Evolutionary conservation across 2,113 vertebrate genomes (phyloP).

Genomic region (Aphyosemion australe): DNA sequence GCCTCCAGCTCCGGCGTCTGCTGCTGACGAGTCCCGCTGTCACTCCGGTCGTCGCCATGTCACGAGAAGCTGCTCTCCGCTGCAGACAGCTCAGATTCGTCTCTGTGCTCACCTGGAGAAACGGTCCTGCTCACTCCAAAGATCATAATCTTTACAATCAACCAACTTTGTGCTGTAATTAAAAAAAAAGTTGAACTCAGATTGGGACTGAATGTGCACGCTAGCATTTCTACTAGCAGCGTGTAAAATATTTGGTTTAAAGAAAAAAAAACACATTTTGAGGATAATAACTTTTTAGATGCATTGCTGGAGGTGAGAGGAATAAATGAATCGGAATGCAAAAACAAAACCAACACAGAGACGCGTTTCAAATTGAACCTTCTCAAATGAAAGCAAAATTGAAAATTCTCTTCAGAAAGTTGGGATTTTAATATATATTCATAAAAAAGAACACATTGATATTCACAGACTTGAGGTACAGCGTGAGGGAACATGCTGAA

Average conservation of each 20-base stretch:
- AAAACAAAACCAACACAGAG: background rate
- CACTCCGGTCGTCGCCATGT: conserved; percentile 34
- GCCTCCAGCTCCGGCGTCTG: conserved; percentile 37
- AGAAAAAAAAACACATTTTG: background rate
- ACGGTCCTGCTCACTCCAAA: conserved; percentile 6
- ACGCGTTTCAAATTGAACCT: background rate
- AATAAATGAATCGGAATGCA: conserved; percentile 14
- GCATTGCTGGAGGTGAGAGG: conserved; percentile 1
- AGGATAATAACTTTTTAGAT: background rate
- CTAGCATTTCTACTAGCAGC: background rate
- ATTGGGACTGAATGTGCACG: no score
- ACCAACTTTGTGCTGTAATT: background rate
- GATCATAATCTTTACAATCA: background rate
- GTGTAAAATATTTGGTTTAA: background rate
- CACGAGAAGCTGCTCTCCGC: conserved; percentile 26
- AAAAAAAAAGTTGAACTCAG: no score
- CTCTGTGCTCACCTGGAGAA: conserved; percentile 48
- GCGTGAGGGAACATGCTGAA: background rate
- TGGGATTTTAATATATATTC: conserved; percentile 21
- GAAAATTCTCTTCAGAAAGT: conserved; percentile 1
- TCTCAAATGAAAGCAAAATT: conserved; percentile 13
- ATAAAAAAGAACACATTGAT: conserved; percentile 9
- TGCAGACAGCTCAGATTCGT: conserved; percentile 38
- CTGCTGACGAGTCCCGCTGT: conserved; percentile 43
- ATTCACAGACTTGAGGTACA: conserved; percentile 13